Conservation (phyloP, 1,140 invertebrate species). For the Atopsyche davidsoni region DNA sequence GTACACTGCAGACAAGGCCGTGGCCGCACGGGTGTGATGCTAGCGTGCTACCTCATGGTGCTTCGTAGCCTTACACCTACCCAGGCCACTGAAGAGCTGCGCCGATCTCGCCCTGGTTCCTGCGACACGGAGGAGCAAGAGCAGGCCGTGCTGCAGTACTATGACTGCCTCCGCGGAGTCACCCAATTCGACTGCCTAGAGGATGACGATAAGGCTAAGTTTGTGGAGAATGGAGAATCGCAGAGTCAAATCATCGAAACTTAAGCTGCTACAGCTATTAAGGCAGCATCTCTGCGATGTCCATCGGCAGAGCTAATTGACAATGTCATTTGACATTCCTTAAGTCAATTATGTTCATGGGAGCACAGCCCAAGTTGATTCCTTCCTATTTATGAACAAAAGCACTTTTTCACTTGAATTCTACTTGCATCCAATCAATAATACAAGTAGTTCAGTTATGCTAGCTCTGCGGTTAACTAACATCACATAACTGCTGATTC, state of each 20-base stretch:
- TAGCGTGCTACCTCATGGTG: conserved; percentile 62
- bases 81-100: conserved; percentile 55
- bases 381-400: no score
- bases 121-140: conserved; percentile 64
- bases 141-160: conserved; percentile 53
- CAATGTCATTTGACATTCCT: no score
- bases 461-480: no score
- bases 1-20: conserved; percentile 63
- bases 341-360: no score
- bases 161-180: conserved; percentile 49
- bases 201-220: conserved; percentile 42
- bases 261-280: no score
- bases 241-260: neutral
- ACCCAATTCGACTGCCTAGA: conserved; percentile 39
- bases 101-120: conserved; percentile 57
- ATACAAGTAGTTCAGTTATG: no score
- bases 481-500: no score
- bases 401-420: no score
- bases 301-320: no score
- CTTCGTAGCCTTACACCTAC: conserved; percentile 54
- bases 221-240: conserved; percentile 17
- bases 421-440: no score
- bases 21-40: conserved; percentile 63
- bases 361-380: no score
- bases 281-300: no score